phyloP scores from a whole-genome alignment of 2,797 vertebrate species.

The Typhlichthys eigenmanni region DNA sequence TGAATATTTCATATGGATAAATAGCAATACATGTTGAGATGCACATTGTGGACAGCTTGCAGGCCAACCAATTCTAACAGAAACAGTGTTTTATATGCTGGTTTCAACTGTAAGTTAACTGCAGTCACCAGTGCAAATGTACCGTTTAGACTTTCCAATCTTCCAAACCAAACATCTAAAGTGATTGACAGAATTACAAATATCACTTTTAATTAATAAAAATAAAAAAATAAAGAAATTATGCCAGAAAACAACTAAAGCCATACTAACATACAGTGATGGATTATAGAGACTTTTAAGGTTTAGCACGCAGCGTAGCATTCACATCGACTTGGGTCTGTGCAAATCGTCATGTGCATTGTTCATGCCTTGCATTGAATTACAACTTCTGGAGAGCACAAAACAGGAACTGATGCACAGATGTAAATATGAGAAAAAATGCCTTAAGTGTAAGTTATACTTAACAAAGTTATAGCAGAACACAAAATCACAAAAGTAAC shows the following conservation, averaged over 20 bases:
- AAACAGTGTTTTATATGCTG: no score
- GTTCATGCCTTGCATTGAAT: constrained; percentile 42
- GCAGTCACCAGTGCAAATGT: no score
- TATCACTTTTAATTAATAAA: constrained; percentile 17
- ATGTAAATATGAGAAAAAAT: no score
- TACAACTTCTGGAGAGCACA: background rate
- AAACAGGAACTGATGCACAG: no score
- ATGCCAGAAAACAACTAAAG: constrained; percentile 26
- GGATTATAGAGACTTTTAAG: constrained; percentile 30
- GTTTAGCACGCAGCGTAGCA: constrained; percentile 15
- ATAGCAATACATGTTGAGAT: background rate
- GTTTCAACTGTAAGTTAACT: no score
- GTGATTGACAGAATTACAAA: background rate
- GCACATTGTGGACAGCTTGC: background rate
- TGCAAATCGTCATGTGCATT: constrained; percentile 49
- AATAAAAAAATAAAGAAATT: constrained; percentile 10
- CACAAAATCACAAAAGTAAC: no score
- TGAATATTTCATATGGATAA: background rate
- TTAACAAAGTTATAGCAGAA: no score
- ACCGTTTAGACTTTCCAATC: no score
- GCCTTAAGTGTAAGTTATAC: no score
- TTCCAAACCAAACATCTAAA: no score
- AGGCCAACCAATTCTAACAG: background rate
- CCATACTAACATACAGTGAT: constrained; percentile 48
- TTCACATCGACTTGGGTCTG: constrained; percentile 38